Evolutionary conservation across 2,888 invertebrate species (phyloP).

Genomic region (Epinotia ramella): DNA sequence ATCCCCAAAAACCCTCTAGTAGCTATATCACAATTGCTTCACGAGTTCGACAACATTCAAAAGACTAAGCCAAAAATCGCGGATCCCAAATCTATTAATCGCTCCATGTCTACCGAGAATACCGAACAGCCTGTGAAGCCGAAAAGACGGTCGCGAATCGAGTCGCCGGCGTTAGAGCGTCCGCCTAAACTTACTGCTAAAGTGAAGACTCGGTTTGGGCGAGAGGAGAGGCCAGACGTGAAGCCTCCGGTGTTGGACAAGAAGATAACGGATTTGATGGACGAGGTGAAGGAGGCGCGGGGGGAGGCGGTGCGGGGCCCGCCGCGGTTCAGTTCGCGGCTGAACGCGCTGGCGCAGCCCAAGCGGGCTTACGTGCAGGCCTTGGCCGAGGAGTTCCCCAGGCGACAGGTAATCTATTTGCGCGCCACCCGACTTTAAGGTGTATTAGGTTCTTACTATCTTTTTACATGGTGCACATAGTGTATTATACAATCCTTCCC

Average conservation of each 20-base stretch:
- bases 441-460: too few species aligned
- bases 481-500: too few species aligned
- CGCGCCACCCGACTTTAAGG: too few species aligned
- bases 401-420: conserved; percentile 48
- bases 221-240: conserved; percentile 46
- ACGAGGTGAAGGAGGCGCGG: conserved; percentile 76
- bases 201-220: background rate
- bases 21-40: conserved; percentile 75
- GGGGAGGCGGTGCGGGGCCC: conserved; percentile 81
- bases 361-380: conserved; percentile 70
- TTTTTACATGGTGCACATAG: too few species aligned
- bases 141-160: conserved; percentile 59
- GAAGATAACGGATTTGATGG: conserved; percentile 69
- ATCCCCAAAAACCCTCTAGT: conserved; percentile 68
- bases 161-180: conserved; percentile 48
- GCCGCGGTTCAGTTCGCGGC: conserved; percentile 63
- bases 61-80: conserved; percentile 61
- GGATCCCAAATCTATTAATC: conserved; percentile 59
- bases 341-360: conserved; percentile 75
- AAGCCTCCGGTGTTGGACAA: conserved; percentile 56
- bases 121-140: conserved; percentile 51
- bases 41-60: conserved; percentile 73
- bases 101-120: conserved; percentile 55
- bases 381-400: conserved; percentile 67
- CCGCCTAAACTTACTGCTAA: background rate